Base-by-base conservation (phyloP, 2,113 vertebrate genomes). In the Megaceryle torquata region DNA sequence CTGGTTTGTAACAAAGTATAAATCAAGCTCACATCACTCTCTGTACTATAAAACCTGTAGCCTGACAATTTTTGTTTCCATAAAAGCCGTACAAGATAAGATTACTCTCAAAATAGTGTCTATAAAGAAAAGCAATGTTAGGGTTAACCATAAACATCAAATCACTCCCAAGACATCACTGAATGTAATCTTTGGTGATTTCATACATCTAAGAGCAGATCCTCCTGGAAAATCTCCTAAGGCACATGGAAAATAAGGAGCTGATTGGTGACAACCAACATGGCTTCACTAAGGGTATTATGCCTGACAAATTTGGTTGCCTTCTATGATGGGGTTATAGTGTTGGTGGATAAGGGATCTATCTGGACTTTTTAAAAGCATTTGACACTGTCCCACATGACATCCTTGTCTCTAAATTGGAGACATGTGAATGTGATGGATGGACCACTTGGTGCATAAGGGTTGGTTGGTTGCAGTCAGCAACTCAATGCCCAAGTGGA, bases 11-110 rank as follows among this genome's bases (percentile, higher is more conserved):
- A 91, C 64, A 69, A 90, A 68, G 39, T 61, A 15, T 89, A 79
- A 97, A 95, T 89, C 94, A 91, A 92, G 82, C 17, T n/a, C 89
- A 35, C 83, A 80, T 77, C 93, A 86, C 21, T 17, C 10, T 91
- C 48, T 68, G 68, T 54, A 48, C 60, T 71, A 39, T 71, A 76
- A 96, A 89, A 97, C 29, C 68, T 86, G 72, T 71, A 81, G 80
- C 72, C 83, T 64, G 86, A 75, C 82, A 82, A 64, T 92, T 97
- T 95, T 97, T 88, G 65, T 67, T 86, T 96, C 93, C 70, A 86
- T 96, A 96, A 97, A 97, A 97, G 46, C 69, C 71, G 70, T 93
- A 88, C 67, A 96, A 94, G 85, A 83, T 67, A 94, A 96, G 91
- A 94, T 94, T 96, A 92, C 71, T 89, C 60, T 93, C 89, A 94